Percentiles rank a stretch among this genome's conserved stretches.
These are phyloP conservation scores for Xylocopa sonorina DNA, from an alignment of 1,140 invertebrate genomes.

Conservation along the genomic window DNA sequence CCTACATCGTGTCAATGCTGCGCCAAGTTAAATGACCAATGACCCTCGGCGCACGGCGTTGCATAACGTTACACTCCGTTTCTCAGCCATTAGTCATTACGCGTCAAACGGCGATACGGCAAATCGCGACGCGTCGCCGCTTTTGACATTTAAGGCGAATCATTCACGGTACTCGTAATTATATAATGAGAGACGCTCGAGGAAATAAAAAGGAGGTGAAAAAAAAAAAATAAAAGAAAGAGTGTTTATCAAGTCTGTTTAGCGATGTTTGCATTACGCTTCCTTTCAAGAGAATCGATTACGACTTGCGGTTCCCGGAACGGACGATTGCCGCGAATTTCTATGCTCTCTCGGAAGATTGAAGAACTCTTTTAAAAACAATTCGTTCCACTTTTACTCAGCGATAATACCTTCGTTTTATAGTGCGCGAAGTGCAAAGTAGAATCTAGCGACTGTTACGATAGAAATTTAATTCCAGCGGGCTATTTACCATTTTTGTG, in stretches of 20 bases:
- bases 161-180: constrained; percentile 24
- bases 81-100: constrained; percentile 23
- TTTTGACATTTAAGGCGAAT: constrained; percentile 41
- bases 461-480: no score
- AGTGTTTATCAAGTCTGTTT: background rate
- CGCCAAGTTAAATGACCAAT: constrained; percentile 58
- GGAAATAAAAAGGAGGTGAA: background rate
- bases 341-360: no score
- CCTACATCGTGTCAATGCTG: constrained; percentile 61
- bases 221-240: background rate
- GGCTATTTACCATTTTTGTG: no score
- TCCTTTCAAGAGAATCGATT: background rate
- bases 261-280: background rate
- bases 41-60: constrained; percentile 47
- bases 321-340: background rate
- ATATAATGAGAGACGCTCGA: background rate
- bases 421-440: no score
- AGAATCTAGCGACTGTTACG: no score
- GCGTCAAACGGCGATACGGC: constrained; percentile 39
- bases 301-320: background rate
- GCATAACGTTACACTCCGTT: constrained; percentile 43
- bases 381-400: background rate
- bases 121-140: constrained; percentile 10
- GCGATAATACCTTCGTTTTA: no score
- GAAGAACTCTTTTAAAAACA: background rate